A percentile compares a stretch with the other conserved stretches of the same genome.
Conservation (phyloP, 2,888 invertebrate genomes). For the Leptothorax acervorum region DNA sequence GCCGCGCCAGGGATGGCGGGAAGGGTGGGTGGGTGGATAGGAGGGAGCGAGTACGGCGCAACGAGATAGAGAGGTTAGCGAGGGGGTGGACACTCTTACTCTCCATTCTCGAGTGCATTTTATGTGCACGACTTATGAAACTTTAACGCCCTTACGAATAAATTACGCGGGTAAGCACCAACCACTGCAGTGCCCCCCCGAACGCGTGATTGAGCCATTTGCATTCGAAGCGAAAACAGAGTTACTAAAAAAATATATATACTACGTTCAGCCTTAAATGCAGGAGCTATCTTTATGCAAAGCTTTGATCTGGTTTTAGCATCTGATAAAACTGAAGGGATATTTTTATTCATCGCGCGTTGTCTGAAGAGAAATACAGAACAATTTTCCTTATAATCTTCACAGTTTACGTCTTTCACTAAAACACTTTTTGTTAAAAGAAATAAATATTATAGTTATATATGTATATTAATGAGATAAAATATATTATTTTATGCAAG, state of each 20-base stretch:
- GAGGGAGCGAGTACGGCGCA: conserved; percentile 20
- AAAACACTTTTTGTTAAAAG: not conserved
- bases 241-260: conserved; percentile 63
- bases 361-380: not conserved
- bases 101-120: conserved; percentile 78
- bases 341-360: not conserved
- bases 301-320: not conserved
- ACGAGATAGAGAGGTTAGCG: conserved; percentile 51
- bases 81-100: conserved; percentile 66
- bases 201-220: conserved; percentile 74
- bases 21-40: conserved; percentile 32
- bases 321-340: not conserved
- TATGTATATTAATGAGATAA: not conserved
- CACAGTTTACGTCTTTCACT: not conserved
- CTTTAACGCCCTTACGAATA: conserved; percentile 80
- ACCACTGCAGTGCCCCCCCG: conserved; percentile 62
- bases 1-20: conserved; percentile 73
- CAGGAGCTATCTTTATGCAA: not conserved
- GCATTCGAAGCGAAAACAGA: conserved; percentile 67
- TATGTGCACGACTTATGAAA: conserved; percentile 83
- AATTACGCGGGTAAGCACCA: conserved; percentile 77
- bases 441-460: not conserved
- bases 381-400: not conserved
- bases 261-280: not conserved
- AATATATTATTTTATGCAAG: not conserved